Evolutionary conservation across 2,797 vertebrate species (phyloP).

Genomic region (Syngnathus rostellatus): DNA sequence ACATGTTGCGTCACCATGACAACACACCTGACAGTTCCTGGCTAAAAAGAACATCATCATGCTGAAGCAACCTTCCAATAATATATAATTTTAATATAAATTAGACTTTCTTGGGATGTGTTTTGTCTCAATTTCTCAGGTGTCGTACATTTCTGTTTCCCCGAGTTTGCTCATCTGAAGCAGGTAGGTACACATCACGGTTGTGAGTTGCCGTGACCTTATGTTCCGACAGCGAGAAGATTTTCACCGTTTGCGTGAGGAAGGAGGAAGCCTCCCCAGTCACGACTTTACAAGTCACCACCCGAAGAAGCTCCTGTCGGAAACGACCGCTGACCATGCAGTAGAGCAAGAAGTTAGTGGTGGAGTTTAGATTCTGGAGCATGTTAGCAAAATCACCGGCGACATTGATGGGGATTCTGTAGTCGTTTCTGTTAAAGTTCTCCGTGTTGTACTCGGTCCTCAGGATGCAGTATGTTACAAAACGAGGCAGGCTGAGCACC

Average conservation of each 20-base stretch:
- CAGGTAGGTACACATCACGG: background rate
- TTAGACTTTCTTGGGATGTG: no score
- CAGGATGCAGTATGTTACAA: slow-evolving; percentile 73
- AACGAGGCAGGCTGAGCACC: slow-evolving; percentile 66
- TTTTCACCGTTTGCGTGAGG: slow-evolving; percentile 57
- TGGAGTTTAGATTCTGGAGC: slow-evolving; percentile 75
- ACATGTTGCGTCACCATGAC: no score
- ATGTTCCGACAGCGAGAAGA: slow-evolving; percentile 56
- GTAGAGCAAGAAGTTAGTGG: slow-evolving; percentile 76
- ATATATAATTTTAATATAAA: no score
- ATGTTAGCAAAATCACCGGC: slow-evolving; percentile 69
- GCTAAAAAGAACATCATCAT: no score
- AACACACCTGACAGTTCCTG: no score
- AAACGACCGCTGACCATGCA: slow-evolving; percentile 68
- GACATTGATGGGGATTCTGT: slow-evolving; percentile 63
- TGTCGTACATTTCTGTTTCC: no score
- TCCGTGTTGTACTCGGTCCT: slow-evolving; percentile 64
- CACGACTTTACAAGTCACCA: slow-evolving; percentile 38
- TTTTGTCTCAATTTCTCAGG: no score
- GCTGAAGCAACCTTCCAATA: no score
- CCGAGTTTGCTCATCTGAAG: background rate
- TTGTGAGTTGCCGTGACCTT: slow-evolving; percentile 16
- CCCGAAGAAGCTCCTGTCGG: slow-evolving; percentile 52
- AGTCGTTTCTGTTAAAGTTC: slow-evolving; percentile 65
- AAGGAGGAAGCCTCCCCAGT: slow-evolving; percentile 37